Base-by-base conservation (phyloP, 2,888 invertebrate genomes). In the Drosophila kanekoi region DNA sequence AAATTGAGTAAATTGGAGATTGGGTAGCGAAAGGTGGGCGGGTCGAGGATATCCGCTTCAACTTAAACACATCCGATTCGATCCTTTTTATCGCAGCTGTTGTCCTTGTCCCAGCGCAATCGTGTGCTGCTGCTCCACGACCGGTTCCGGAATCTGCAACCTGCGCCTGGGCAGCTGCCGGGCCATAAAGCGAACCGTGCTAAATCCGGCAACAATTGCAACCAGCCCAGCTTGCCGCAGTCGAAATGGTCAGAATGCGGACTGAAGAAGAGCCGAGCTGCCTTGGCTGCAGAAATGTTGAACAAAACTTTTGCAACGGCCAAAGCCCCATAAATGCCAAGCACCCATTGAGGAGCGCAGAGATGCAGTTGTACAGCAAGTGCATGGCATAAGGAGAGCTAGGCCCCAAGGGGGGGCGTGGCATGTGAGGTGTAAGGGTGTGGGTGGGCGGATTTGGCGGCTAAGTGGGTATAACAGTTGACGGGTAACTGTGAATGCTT, bases 11-110 rank as follows among this genome's bases (percentile, higher is more conserved):
- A 48, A 61, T 28, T n/a, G 48, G 10, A 4, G 11, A n/a, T 11
- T 5, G 9, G n/a, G 18, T 4, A 11, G 18, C 6, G 20, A 32
- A 20, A 20, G 4, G 14, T 35, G 37, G 23, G 14, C 32, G 37
- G 23, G 1, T 3, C 6, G 14, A 0, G 47, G 66, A 67, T 79
- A 87, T 82, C 79, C 82, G 82, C 68, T 79, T 68, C 79, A 85
- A 85, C 82, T 82, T 82, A 79, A 85, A 68, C 72, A 76, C 63
- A 73, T 85, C 82, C 77, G 86, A 79, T 76, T 77, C 80, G 82
- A 79, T 82, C 58, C 54, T 35, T 73, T 67, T 81, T 70, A 84
- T 84, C 72, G 66, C 84, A 69, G 60, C 54, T 61, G 67, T 33
- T 37, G 40, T 5, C 13, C 44, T 40, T 49, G 56, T 49, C 43